A percentile compares a stretch with the other conserved stretches of the same genome.
These are phyloP conservation scores for Brachypterus glaber DNA, from an alignment of 2,888 invertebrate genomes.

Conservation along the genomic window DNA sequence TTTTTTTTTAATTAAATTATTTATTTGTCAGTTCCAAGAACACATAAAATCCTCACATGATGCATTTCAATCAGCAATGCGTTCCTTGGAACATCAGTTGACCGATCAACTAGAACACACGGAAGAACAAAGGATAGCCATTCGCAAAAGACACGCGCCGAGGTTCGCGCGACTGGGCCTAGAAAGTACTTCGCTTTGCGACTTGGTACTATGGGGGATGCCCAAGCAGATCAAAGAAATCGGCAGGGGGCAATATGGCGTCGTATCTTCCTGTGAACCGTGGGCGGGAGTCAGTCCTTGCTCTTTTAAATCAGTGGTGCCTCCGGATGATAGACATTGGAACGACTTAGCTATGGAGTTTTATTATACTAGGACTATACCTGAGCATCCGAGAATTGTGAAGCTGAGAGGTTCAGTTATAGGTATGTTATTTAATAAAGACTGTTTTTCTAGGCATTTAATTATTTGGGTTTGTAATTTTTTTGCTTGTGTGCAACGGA, in stretches of 20 bases:
- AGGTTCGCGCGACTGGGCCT: slow-evolving; percentile 69
- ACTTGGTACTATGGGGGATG: slow-evolving; percentile 63
- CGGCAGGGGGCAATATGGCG: slow-evolving; percentile 80
- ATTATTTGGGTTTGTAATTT: too few relatives aligned
- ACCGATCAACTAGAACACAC: slow-evolving; percentile 66
- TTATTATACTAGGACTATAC: slow-evolving; percentile 80
- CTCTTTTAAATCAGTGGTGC: slow-evolving; percentile 80
- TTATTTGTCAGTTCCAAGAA: slow-evolving; percentile 56
- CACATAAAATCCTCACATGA: slow-evolving; percentile 68
- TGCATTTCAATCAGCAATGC: slow-evolving; percentile 62
- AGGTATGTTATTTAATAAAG: too few relatives aligned
- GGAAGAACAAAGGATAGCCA: slow-evolving; percentile 66
- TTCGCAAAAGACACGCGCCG: slow-evolving; percentile 71
- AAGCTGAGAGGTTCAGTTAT: slow-evolving; percentile 68
- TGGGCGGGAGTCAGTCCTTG: slow-evolving; percentile 68
- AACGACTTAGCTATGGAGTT: slow-evolving; percentile 86
- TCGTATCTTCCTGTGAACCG: slow-evolving; percentile 70
- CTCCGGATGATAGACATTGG: slow-evolving; percentile 82
- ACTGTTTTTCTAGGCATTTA: too few relatives aligned
- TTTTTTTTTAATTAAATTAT: too few relatives aligned
- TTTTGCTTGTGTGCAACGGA: too few relatives aligned
- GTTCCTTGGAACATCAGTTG: slow-evolving; percentile 60
- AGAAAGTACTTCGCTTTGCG: slow-evolving; percentile 75
- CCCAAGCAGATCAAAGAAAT: slow-evolving; percentile 58
- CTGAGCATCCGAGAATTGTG: slow-evolving; percentile 71